phyloP scores from a whole-genome alignment of 2,797 vertebrate species.

The Vultur gryphus region DNA sequence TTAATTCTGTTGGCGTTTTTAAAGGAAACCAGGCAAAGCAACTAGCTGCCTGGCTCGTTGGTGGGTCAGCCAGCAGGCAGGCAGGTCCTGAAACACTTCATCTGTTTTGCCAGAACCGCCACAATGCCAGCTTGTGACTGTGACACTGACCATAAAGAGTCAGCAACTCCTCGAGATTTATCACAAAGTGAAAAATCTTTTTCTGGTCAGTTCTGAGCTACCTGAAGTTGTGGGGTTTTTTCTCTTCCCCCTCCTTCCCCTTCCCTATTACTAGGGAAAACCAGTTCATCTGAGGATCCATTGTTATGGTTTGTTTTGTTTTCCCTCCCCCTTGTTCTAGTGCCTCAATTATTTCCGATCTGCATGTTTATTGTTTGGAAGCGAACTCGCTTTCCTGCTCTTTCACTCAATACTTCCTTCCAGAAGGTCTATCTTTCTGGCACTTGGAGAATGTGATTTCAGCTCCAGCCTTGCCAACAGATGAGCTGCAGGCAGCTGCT shows the following conservation, averaged over 20 bases:
- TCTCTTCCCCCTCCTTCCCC: background rate
- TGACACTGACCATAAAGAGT: background rate
- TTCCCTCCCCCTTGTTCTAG: slow-evolving; percentile 22
- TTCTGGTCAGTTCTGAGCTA: background rate
- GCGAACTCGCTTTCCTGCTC: slow-evolving; percentile 44
- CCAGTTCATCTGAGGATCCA: background rate
- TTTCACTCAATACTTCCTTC: slow-evolving; percentile 38
- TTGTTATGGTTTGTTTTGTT: slow-evolving; percentile 22
- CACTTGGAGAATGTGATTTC: slow-evolving; percentile 58
- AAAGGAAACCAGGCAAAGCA: background rate
- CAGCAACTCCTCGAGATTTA: background rate
- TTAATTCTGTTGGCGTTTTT: background rate
- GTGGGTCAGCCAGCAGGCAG: background rate
- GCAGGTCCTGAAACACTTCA: background rate
- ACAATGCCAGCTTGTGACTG: background rate
- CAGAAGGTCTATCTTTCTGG: slow-evolving; percentile 57
- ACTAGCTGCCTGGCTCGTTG: background rate
- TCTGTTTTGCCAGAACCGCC: background rate
- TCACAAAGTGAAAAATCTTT: background rate
- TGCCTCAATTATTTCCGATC: slow-evolving; percentile 47
- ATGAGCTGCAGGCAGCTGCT: slow-evolving; percentile 62
- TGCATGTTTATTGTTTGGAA: slow-evolving; percentile 45
- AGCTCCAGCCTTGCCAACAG: slow-evolving; percentile 14
- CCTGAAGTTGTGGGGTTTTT: background rate
- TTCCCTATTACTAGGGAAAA: background rate